Evolutionary conservation across 1,140 invertebrate genomes (phyloP).

Genomic region (Panonychus citri): DNA sequence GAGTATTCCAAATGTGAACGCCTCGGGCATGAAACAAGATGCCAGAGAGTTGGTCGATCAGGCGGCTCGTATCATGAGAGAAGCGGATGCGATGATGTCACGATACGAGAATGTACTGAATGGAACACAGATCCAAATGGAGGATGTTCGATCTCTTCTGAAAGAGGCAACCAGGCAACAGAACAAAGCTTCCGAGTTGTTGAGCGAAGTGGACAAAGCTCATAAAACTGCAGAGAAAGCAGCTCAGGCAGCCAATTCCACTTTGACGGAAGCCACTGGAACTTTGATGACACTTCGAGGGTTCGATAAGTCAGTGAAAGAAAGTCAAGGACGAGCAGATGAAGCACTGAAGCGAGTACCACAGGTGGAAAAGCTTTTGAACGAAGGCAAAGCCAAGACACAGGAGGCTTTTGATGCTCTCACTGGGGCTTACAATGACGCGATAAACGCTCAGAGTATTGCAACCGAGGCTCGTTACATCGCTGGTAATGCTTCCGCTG

Average conservation of each 20-base stretch:
- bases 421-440: conserved; percentile 46
- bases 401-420: conserved; percentile 31
- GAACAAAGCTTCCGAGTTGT: conserved; percentile 34
- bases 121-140: conserved; percentile 20
- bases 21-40: conserved; percentile 20
- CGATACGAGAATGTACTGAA: conserved; percentile 25
- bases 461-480: conserved; percentile 50
- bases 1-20: conserved; percentile 44
- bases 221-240: conserved; percentile 50
- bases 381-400: conserved; percentile 35
- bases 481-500: conserved; percentile 41
- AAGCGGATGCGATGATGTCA: conserved; percentile 34
- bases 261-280: conserved; percentile 57
- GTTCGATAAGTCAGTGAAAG: conserved; percentile 67
- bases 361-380: conserved; percentile 35
- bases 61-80: conserved; percentile 3
- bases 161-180: conserved; percentile 31
- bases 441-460: conserved; percentile 42
- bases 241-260: conserved; percentile 54
- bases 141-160: conserved; percentile 23
- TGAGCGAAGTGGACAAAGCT: conserved; percentile 42
- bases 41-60: conserved; percentile 4
- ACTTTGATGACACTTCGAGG: conserved; percentile 57
- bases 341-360: conserved; percentile 36
- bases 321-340: conserved; percentile 43